These are phyloP conservation scores for Brachyalestes nurse DNA, from an alignment of 2,797 vertebrate genomes.

Conservation along the genomic window DNA sequence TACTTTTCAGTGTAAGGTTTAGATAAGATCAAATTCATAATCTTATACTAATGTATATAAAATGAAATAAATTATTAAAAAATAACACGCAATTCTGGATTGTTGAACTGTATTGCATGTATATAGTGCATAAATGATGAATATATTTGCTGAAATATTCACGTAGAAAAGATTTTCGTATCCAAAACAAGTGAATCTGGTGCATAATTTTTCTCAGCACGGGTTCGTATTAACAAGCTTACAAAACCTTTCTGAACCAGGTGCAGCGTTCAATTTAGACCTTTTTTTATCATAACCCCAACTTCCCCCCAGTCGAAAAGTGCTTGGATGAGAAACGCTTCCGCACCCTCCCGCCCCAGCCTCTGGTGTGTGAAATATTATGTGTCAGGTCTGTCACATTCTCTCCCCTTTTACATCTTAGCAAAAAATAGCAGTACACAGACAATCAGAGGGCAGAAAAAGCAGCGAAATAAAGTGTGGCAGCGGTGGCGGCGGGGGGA, in stretches of 20 bases:
- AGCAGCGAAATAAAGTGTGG: constrained; percentile 71
- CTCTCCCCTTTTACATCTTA: constrained; percentile 64
- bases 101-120: too few species aligned
- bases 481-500: constrained; percentile 50
- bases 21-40: too few species aligned
- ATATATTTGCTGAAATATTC: background rate
- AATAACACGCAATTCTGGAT: too few species aligned
- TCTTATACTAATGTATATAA: too few species aligned
- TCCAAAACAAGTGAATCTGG: background rate
- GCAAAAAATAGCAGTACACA: constrained; percentile 44
- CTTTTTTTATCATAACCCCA: background rate
- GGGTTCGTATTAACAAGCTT: background rate
- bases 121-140: background rate
- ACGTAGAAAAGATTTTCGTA: background rate
- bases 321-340: constrained; percentile 40
- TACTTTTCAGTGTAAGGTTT: too few species aligned
- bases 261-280: constrained; percentile 7
- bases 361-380: constrained; percentile 56
- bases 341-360: constrained; percentile 20
- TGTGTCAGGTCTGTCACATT: constrained; percentile 72
- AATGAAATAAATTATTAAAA: too few species aligned
- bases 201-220: background rate
- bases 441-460: constrained; percentile 59
- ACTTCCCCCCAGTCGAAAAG: constrained; percentile 7
- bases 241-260: constrained; percentile 2